A percentile compares a stretch with the other conserved stretches of the same genome.
Conservation (phyloP, 1,140 invertebrate species). For the Ips nitidus region DNA sequence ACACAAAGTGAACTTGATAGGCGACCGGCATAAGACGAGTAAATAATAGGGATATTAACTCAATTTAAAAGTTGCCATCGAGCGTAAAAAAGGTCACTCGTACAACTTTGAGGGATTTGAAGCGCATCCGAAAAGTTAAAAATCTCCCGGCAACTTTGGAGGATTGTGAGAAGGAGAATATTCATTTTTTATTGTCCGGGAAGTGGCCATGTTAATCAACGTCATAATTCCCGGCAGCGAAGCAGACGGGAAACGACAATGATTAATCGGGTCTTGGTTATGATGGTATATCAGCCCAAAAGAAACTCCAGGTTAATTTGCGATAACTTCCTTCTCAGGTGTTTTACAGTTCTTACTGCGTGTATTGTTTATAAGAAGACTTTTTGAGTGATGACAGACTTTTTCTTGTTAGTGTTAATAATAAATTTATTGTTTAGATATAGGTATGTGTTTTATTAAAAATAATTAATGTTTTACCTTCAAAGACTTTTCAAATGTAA, state of each 20-base stretch:
- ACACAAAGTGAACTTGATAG: constrained; percentile 21
- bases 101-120: too few species aligned
- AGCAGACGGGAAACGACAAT: constrained; percentile 12
- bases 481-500: too few species aligned
- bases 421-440: too few species aligned
- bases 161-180: constrained; percentile 2
- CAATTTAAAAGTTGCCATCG: constrained; percentile 20
- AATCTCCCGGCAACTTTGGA: neutral
- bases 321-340: neutral
- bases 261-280: constrained; percentile 22
- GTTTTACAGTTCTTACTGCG: too few species aligned
- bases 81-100: too few species aligned
- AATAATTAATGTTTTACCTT: too few species aligned
- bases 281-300: constrained; percentile 19
- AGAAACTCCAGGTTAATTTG: constrained; percentile 29
- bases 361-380: too few species aligned
- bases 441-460: too few species aligned
- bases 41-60: constrained; percentile 24
- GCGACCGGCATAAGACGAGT: constrained; percentile 15
- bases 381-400: too few species aligned
- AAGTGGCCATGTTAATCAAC: constrained; percentile 18
- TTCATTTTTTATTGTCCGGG: constrained; percentile 20
- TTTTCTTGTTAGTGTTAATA: too few species aligned
- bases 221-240: constrained; percentile 20
- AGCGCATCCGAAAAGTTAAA: too few species aligned